Conservation (phyloP, 2,797 vertebrate genomes). For the Paguma larvata region DNA sequence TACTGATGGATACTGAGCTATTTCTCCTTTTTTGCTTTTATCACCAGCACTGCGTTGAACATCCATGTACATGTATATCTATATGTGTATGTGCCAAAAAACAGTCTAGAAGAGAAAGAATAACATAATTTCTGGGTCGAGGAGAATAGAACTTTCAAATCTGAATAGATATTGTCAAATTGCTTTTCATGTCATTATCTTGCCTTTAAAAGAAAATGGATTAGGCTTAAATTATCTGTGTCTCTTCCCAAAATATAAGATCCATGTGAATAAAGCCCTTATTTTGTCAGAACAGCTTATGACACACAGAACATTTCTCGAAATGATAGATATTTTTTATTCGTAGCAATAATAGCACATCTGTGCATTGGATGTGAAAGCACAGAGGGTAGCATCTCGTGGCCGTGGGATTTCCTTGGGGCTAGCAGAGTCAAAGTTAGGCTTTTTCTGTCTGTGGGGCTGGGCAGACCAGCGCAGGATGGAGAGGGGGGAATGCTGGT, state of each 20-base stretch:
- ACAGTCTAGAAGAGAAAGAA: not conserved
- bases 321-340: not conserved
- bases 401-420: not conserved
- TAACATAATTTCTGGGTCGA: not conserved
- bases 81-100: not conserved
- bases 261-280: not conserved
- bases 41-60: fast-evolving
- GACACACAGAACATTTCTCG: not conserved
- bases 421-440: not conserved
- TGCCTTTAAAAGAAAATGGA: not conserved
- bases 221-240: not conserved
- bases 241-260: constrained; percentile 39
- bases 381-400: not conserved
- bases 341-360: not conserved
- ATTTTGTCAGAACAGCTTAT: not conserved
- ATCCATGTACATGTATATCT: not conserved
- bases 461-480: not conserved
- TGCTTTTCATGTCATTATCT: not conserved
- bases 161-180: not conserved
- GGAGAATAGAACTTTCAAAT: not conserved
- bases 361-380: not conserved
- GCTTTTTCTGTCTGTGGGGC: not conserved
- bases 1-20: not conserved
- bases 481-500: fast-evolving
- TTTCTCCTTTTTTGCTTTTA: not conserved